These are phyloP conservation scores for Centropus unirufus DNA, from an alignment of 2,113 vertebrate genomes.

Conservation along the genomic window DNA sequence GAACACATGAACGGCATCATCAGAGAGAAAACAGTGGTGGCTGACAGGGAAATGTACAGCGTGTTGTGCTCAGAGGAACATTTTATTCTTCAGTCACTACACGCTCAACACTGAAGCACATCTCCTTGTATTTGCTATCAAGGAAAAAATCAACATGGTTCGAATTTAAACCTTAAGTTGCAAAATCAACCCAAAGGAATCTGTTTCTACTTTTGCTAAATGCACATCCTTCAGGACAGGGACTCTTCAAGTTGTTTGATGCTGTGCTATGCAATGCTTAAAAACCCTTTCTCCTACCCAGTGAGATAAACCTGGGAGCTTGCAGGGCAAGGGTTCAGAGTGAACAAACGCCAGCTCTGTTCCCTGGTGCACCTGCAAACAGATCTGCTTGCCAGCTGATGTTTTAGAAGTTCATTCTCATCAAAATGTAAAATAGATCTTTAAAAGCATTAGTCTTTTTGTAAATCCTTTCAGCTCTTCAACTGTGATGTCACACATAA, in stretches of 20 bases:
- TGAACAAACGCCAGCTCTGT: conserved; percentile 11
- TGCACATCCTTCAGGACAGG: neutral
- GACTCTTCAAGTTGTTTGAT: neutral
- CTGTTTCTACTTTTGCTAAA: neutral
- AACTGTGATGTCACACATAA: neutral
- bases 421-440: neutral
- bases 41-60: neutral
- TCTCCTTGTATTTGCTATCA: neutral
- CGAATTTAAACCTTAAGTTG: neutral
- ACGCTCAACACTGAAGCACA: neutral
- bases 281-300: neutral
- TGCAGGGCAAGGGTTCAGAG: neutral
- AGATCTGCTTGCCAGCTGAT: neutral
- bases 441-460: conserved; percentile 10
- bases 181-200: neutral
- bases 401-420: neutral
- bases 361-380: conserved; percentile 24
- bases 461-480: neutral
- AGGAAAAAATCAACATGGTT: neutral
- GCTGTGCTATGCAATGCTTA: conserved; percentile 10
- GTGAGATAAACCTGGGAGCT: conserved; percentile 17
- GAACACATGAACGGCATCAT: neutral
- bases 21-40: neutral
- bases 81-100: neutral
- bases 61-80: neutral